Evolutionary conservation across 2,113 vertebrate species (phyloP).

Genomic region (Phrynocephalus versicolor): DNA sequence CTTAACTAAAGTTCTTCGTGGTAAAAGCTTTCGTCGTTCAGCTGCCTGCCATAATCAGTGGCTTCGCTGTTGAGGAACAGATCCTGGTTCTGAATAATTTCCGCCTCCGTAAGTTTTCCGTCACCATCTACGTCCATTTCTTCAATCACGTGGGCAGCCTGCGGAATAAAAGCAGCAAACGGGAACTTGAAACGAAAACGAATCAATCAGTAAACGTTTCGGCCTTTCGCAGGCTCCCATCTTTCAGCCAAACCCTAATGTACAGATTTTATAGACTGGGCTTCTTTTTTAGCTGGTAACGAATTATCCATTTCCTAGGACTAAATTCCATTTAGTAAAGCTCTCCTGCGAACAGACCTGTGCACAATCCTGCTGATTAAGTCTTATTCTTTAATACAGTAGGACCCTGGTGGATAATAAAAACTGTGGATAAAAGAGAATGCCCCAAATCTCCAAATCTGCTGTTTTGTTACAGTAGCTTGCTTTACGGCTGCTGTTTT

Average conservation of each 20-base stretch:
- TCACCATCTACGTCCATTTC: slow-evolving; percentile 92
- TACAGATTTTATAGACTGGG: no score
- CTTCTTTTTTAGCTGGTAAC: no score
- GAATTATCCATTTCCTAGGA: no score
- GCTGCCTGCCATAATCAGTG: slow-evolving; percentile 92
- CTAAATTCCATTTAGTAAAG: no score
- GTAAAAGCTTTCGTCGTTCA: slow-evolving; percentile 81
- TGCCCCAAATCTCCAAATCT: no score
- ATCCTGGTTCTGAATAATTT: slow-evolving; percentile 90
- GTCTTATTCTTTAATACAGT: no score
- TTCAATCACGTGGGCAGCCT: slow-evolving; percentile 92
- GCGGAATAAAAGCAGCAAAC: slow-evolving; percentile 46
- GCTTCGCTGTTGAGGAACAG: slow-evolving; percentile 95
- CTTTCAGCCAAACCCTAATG: not conserved
- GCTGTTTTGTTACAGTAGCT: no score
- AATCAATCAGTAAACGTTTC: not conserved
- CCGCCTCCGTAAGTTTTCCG: slow-evolving; percentile 82
- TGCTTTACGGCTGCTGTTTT: no score
- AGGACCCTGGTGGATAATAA: no score
- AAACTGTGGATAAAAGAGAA: no score
- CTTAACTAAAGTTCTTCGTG: slow-evolving; percentile 80
- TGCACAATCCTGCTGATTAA: no score
- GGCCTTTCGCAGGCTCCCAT: not conserved
- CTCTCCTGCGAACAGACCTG: no score
- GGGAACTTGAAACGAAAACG: not conserved